These are phyloP conservation scores for Buathra laborator DNA, from an alignment of 2,888 invertebrate species.

Conservation along the genomic window DNA sequence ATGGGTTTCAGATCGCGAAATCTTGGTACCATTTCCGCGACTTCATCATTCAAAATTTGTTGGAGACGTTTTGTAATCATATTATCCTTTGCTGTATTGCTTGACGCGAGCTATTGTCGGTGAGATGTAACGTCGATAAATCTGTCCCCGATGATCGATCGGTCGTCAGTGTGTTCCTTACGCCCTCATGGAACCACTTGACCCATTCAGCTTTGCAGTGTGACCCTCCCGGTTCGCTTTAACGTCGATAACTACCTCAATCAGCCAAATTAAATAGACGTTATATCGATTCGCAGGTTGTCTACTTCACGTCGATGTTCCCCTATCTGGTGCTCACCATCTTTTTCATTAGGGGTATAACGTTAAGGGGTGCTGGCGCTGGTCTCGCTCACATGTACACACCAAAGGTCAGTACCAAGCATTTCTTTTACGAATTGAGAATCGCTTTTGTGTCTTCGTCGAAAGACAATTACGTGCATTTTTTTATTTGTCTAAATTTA, in stretches of 20 bases:
- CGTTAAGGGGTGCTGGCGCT: constrained; percentile 93
- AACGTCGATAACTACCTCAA: constrained; percentile 59
- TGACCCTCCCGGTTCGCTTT: constrained; percentile 6
- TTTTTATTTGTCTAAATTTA: no score
- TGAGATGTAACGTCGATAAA: constrained; percentile 4
- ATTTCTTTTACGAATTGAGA: neutral
- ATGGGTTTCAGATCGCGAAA: no score
- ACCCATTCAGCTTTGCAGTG: no score
- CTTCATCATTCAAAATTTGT: no score
- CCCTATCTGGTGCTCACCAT: constrained; percentile 97
- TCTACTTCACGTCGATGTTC: constrained; percentile 98
- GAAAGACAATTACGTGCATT: no score
- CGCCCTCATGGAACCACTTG: neutral
- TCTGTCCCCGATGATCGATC: constrained; percentile 6
- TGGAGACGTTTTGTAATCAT: no score
- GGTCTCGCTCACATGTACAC: constrained; percentile 96
- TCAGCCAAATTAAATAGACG: constrained; percentile 4
- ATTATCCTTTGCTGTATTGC: no score
- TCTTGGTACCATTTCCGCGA: no score
- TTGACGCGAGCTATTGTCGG: constrained; percentile 3
- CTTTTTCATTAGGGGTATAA: constrained; percentile 96
- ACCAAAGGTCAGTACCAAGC: constrained; percentile 90
- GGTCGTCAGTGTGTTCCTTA: neutral
- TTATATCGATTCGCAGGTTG: constrained; percentile 88
- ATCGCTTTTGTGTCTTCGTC: no score